Conservation (phyloP, 1,140 invertebrate species). For the Heliconius eleuchia region DNA sequence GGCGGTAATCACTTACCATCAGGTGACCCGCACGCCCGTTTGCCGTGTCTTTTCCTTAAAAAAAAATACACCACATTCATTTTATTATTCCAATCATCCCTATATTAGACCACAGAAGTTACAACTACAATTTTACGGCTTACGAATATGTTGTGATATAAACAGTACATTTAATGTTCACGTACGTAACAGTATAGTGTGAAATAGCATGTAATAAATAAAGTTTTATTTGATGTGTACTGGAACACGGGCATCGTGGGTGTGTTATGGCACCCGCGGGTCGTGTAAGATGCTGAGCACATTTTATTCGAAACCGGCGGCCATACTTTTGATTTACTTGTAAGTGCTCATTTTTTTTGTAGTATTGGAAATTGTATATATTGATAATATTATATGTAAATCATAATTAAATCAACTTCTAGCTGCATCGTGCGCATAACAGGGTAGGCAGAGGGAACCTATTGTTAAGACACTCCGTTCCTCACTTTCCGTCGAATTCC, state of each 20-base stretch:
- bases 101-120: neutral
- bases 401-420: too few species aligned
- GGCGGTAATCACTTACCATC: too few species aligned
- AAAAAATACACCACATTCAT: neutral
- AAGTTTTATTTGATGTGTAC: conserved; percentile 62
- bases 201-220: conserved; percentile 60
- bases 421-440: too few species aligned
- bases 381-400: too few species aligned
- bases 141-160: conserved; percentile 26
- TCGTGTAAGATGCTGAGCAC: conserved; percentile 48
- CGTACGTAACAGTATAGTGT: conserved; percentile 38
- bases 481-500: too few species aligned
- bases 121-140: conserved; percentile 17
- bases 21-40: too few species aligned
- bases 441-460: too few species aligned
- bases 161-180: conserved; percentile 34
- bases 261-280: conserved; percentile 56
- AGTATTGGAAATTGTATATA: neutral
- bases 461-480: too few species aligned
- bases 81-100: neutral
- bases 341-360: neutral
- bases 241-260: conserved; percentile 51
- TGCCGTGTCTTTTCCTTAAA: too few species aligned
- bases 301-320: conserved; percentile 50
- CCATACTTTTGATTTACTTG: conserved; percentile 19